Percentiles rank a stretch among this genome's conserved stretches.
phyloP scores from a whole-genome alignment of 1,140 invertebrate genomes.

The Cyphomyrmex costatus region DNA sequence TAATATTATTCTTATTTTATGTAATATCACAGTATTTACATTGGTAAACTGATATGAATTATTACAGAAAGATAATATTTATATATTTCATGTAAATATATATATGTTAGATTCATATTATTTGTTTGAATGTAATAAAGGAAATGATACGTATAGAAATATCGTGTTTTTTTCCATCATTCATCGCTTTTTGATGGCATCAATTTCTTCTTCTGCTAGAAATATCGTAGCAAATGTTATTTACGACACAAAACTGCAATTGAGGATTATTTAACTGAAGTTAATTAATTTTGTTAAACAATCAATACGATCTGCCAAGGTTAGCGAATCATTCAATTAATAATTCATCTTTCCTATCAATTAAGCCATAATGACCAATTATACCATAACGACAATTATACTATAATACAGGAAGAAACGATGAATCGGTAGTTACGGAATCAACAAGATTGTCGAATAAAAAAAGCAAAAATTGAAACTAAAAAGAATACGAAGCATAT shows the following conservation, averaged over 20 bases:
- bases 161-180: background rate
- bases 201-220: background rate
- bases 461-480: background rate
- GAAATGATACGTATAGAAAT: background rate
- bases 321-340: background rate
- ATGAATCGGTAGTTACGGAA: background rate
- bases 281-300: background rate
- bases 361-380: background rate
- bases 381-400: too few relatives aligned
- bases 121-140: background rate
- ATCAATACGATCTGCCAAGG: background rate
- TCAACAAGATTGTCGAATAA: background rate
- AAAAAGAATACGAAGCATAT: background rate
- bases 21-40: background rate
- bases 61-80: background rate
- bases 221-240: background rate
- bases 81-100: background rate
- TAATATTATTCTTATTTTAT: background rate
- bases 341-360: background rate
- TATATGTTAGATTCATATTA: background rate
- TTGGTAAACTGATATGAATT: background rate
- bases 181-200: background rate
- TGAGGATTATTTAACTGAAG: background rate
- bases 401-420: background rate
- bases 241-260: background rate